These are phyloP conservation scores for Hypsopygia costalis DNA, from an alignment of 2,888 invertebrate species.

Conservation along the genomic window DNA sequence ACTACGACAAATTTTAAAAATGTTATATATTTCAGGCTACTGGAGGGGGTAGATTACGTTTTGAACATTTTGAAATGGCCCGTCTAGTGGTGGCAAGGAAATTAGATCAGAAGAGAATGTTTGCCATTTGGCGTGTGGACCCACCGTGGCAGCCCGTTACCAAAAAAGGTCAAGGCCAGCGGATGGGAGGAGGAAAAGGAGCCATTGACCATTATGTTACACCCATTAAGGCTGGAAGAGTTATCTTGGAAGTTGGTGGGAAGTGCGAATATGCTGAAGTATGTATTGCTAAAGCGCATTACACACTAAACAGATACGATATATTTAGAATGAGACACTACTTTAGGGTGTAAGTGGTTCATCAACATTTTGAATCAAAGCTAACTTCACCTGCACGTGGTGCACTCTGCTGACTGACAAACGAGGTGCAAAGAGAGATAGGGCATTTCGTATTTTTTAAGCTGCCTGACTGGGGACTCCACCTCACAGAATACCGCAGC, in stretches of 20 bases:
- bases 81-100: conserved; percentile 88
- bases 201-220: conserved; percentile 97
- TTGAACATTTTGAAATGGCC: conserved; percentile 94
- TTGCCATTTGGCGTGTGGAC: conserved; percentile 96
- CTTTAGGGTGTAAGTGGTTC: no score
- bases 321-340: no score
- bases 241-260: conserved; percentile 97
- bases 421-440: no score
- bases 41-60: conserved; percentile 89
- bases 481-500: no score
- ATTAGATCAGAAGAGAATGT: conserved; percentile 90
- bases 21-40: conserved; percentile 85
- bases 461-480: no score
- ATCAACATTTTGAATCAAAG: no score
- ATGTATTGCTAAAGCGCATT: no score
- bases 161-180: conserved; percentile 92
- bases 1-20: no score
- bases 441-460: no score
- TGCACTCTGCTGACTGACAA: no score
- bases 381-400: no score
- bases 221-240: conserved; percentile 93
- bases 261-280: conserved; percentile 92
- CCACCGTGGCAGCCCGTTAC: conserved; percentile 98
- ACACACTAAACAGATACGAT: no score
- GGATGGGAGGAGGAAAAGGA: conserved; percentile 98